Conservation (phyloP, 2,888 invertebrate genomes). For the Stramonita haemastoma region DNA sequence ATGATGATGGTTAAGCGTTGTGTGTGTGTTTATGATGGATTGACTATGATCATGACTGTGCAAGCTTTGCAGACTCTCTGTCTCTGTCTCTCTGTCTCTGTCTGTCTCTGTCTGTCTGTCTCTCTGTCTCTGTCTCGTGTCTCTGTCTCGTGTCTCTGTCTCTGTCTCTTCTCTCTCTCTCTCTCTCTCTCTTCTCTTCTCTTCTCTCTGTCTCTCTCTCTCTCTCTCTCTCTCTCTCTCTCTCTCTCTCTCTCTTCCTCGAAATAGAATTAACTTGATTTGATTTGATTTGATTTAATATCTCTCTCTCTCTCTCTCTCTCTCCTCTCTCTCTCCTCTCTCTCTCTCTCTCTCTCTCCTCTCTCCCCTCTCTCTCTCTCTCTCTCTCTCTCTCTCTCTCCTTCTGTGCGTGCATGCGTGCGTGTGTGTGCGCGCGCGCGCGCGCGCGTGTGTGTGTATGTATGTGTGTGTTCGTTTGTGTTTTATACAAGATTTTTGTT, state of each 20-base stretch:
- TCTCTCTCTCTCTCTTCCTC: background rate
- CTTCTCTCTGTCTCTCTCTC: constrained; percentile 9
- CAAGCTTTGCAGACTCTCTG: too few relatives aligned
- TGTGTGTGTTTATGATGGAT: too few relatives aligned
- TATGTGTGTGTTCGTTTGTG: constrained; percentile 18
- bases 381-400: too few relatives aligned
- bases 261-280: background rate
- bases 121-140: too few relatives aligned
- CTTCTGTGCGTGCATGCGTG: too few relatives aligned
- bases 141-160: background rate
- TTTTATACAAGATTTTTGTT: too few relatives aligned
- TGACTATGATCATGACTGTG: too few relatives aligned
- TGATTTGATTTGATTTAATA: too few relatives aligned
- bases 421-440: background rate
- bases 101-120: background rate
- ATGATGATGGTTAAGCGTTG: too few relatives aligned
- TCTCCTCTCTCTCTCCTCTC: background rate
- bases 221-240: background rate
- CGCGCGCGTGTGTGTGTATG: background rate
- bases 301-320: background rate
- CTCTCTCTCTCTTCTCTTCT: constrained; percentile 22
- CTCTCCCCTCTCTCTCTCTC: too few relatives aligned
- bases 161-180: constrained; percentile 15
- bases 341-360: background rate
- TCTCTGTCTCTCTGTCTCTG: too few relatives aligned